phyloP scores from a whole-genome alignment of 2,113 vertebrate genomes.

The Aphyosemion australe region DNA sequence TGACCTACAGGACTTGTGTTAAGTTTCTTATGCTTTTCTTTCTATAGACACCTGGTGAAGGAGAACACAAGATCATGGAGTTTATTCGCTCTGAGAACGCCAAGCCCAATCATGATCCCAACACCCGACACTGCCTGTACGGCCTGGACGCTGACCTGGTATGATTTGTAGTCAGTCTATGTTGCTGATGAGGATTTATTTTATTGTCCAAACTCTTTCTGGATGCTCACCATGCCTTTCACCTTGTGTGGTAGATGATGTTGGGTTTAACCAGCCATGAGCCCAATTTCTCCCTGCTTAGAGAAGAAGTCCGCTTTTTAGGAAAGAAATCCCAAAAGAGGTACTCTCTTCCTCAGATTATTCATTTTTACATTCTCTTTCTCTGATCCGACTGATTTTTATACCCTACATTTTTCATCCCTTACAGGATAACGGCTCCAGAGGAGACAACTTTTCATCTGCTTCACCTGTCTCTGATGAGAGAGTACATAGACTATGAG shows the following conservation, averaged over 20 bases:
- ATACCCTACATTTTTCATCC: background rate
- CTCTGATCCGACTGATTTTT: background rate
- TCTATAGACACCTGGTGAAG: slow-evolving; percentile 95
- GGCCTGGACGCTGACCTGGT: slow-evolving; percentile 98
- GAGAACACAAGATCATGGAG: slow-evolving; percentile 99
- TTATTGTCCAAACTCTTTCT: too few species aligned
- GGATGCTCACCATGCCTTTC: background rate
- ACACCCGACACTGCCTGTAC: slow-evolving; percentile 97
- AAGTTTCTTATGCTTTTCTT: background rate
- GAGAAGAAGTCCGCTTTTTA: slow-evolving; percentile 98
- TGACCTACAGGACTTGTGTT: background rate
- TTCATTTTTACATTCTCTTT: background rate
- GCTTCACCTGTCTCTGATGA: slow-evolving; percentile 96
- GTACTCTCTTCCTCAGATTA: slow-evolving; percentile 51
- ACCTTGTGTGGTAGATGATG: slow-evolving; percentile 86
- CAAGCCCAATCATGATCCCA: slow-evolving; percentile 88
- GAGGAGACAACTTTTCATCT: slow-evolving; percentile 99
- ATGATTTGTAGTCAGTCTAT: slow-evolving; percentile 19
- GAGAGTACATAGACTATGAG: slow-evolving; percentile 98
- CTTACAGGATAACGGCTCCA: slow-evolving; percentile 89
- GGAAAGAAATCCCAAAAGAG: slow-evolving; percentile 96
- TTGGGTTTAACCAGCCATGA: slow-evolving; percentile 98
- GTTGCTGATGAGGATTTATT: background rate
- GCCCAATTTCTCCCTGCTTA: slow-evolving; percentile 94
- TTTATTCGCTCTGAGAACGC: slow-evolving; percentile 94